Percentiles rank a stretch among this genome's conserved stretches.
Evolutionary conservation across 30 jellyfish, hydroid and myxozoan species (phyloP).

Genomic region (Turritopsis rubra): DNA sequence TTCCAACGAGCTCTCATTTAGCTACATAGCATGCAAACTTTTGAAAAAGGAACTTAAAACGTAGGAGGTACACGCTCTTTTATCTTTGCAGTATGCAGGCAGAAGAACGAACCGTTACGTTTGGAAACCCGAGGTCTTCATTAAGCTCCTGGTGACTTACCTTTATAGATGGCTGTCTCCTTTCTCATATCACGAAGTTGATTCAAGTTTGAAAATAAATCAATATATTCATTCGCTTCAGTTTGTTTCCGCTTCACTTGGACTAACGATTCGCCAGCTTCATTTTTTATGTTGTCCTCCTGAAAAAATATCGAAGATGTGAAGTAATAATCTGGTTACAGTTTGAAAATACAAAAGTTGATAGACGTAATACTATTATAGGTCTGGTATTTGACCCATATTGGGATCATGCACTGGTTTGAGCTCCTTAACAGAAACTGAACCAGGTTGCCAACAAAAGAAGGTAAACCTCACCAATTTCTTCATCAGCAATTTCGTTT

Average conservation of each 20-base stretch:
- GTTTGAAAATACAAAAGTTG: neutral
- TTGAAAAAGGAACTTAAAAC: too few relatives aligned
- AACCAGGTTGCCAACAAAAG: too few relatives aligned
- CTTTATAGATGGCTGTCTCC: slow-evolving; percentile 77
- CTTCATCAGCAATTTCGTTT: slow-evolving; percentile 40
- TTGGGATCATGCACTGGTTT: too few relatives aligned
- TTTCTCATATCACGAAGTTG: slow-evolving; percentile 69
- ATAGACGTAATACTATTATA: neutral
- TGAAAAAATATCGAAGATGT: neutral
- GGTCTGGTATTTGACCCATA: too few relatives aligned
- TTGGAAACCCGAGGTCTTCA: neutral
- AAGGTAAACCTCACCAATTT: slow-evolving; percentile 41
- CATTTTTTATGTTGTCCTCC: slow-evolving; percentile 82
- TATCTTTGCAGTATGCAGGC: neutral
- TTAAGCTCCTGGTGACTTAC: slow-evolving; percentile 3
- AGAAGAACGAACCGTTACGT: neutral
- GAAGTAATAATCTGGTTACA: neutral
- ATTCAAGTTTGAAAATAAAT: slow-evolving; percentile 23
- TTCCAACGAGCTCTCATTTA: too few relatives aligned
- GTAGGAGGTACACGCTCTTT: too few relatives aligned
- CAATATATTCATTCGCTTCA: slow-evolving; percentile 40
- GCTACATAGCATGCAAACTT: too few relatives aligned
- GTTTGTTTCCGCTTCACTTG: slow-evolving; percentile 67
- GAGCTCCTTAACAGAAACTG: too few relatives aligned
- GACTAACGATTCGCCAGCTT: slow-evolving; percentile 79